A percentile compares a stretch with the other conserved stretches of the same genome.
phyloP scores from a whole-genome alignment of 2,888 invertebrate genomes.

The Acronicta alni region DNA sequence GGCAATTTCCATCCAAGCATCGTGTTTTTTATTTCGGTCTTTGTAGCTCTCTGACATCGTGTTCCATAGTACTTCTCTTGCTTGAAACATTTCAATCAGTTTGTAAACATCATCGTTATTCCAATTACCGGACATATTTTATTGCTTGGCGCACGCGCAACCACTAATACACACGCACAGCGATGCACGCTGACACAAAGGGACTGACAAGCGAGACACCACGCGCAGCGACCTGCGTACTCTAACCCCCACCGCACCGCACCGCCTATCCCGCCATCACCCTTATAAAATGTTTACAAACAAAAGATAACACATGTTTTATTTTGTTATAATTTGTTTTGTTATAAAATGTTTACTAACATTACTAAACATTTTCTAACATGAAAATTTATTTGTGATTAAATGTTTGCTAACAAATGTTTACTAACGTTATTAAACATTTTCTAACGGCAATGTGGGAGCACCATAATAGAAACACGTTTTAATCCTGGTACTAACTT shows the following conservation, averaged over 20 bases:
- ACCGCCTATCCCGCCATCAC: slow-evolving; percentile 38
- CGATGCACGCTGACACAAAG: slow-evolving; percentile 52
- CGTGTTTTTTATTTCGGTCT: slow-evolving; percentile 56
- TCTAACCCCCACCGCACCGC: slow-evolving; percentile 31
- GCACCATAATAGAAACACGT: too few relatives aligned
- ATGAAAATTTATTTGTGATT: too few relatives aligned
- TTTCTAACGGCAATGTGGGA: too few relatives aligned
- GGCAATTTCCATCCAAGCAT: slow-evolving; percentile 52
- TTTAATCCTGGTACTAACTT: too few relatives aligned
- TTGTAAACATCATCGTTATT: slow-evolving; percentile 47
- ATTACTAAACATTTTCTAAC: too few relatives aligned
- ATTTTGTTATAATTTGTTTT: slow-evolving; percentile 38
- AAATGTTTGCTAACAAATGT: too few relatives aligned
- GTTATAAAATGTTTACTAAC: slow-evolving; percentile 30
- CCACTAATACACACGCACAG: slow-evolving; percentile 51
- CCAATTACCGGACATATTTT: slow-evolving; percentile 52
- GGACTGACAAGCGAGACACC: slow-evolving; percentile 49
- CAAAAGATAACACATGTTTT: slow-evolving; percentile 41
- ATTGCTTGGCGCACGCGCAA: slow-evolving; percentile 52
- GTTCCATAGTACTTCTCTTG: slow-evolving; percentile 55
- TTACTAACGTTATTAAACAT: too few relatives aligned
- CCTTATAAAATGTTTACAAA: slow-evolving; percentile 38
- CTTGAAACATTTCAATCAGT: slow-evolving; percentile 57
- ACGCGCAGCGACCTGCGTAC: slow-evolving; percentile 39
- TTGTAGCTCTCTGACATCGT: slow-evolving; percentile 53